These are phyloP conservation scores for Poecilus cupreus DNA, from an alignment of 2,888 invertebrate species.

Conservation along the genomic window DNA sequence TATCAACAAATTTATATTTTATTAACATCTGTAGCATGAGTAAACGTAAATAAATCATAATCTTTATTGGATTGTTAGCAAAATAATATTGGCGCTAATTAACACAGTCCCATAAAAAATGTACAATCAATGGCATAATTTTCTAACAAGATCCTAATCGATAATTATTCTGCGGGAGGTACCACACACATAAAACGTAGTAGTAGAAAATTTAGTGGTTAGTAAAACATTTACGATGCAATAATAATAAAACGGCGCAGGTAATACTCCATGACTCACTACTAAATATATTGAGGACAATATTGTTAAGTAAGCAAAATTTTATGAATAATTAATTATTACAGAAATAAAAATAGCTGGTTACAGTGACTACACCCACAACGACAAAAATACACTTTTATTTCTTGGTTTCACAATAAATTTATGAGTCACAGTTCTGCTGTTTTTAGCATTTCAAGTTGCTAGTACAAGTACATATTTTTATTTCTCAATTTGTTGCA, in stretches of 20 bases:
- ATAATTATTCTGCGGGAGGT: not conserved
- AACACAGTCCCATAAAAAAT: conserved; percentile 14
- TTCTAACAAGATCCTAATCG: conserved; percentile 2
- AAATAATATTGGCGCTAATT: not conserved
- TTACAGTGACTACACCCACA: conserved; percentile 18
- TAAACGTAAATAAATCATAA: conserved; percentile 16
- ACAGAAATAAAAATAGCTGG: conserved; percentile 20
- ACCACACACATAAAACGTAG: conserved; percentile 6
- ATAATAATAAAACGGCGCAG: conserved; percentile 24
- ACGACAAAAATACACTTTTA: not conserved
- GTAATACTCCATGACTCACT: conserved; percentile 22
- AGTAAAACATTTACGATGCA: conserved; percentile 26
- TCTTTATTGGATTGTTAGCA: conserved; percentile 20
- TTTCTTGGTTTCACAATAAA: not conserved
- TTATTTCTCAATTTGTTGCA: not conserved
- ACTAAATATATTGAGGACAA: conserved; percentile 36
- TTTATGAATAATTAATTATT: conserved; percentile 38
- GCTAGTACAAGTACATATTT: not conserved
- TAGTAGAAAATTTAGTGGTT: conserved; percentile 12
- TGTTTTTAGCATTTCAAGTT: not conserved
- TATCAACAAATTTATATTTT: too few relatives aligned
- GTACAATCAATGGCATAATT: conserved; percentile 2
- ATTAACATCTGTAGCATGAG: not conserved
- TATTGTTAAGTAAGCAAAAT: conserved; percentile 18
- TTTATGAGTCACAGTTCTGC: not conserved